phyloP scores from a whole-genome alignment of 2,888 invertebrate species.

The Uropetala carovei region DNA sequence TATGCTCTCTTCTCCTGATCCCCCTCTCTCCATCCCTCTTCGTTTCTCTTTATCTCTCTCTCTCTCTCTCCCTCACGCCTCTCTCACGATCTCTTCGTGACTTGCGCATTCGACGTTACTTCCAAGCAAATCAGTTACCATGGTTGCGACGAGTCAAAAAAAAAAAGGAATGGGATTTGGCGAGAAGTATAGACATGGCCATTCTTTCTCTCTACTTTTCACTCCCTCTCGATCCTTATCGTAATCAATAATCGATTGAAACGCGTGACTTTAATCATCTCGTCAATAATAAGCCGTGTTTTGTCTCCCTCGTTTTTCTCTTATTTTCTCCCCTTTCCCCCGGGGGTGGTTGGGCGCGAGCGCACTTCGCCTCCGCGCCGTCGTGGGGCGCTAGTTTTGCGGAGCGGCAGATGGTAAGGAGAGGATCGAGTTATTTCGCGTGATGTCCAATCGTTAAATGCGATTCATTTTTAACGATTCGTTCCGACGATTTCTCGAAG shows the following conservation, averaged over 20 bases:
- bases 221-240: slow-evolving; percentile 47
- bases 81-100: slow-evolving; percentile 40
- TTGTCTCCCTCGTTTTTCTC: slow-evolving; percentile 10
- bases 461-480: too few relatives aligned
- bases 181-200: neutral
- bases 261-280: slow-evolving; percentile 59
- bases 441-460: too few relatives aligned
- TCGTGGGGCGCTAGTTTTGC: neutral
- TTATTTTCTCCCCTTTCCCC: neutral
- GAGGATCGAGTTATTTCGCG: too few relatives aligned
- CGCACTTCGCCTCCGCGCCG: neutral
- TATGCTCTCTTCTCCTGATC: neutral
- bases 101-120: slow-evolving; percentile 47
- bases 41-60: slow-evolving; percentile 6
- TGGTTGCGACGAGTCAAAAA: slow-evolving; percentile 26
- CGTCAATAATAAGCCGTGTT: slow-evolving; percentile 58
- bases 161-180: neutral
- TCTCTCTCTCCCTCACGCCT: neutral
- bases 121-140: slow-evolving; percentile 59
- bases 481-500: too few relatives aligned
- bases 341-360: too few relatives aligned
- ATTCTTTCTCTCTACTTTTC: neutral
- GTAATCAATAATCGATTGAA: slow-evolving; percentile 62
- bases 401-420: too few relatives aligned
- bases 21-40: neutral